Base-by-base conservation (phyloP, 2,113 vertebrate species). In the Pampusana beccarii region DNA sequence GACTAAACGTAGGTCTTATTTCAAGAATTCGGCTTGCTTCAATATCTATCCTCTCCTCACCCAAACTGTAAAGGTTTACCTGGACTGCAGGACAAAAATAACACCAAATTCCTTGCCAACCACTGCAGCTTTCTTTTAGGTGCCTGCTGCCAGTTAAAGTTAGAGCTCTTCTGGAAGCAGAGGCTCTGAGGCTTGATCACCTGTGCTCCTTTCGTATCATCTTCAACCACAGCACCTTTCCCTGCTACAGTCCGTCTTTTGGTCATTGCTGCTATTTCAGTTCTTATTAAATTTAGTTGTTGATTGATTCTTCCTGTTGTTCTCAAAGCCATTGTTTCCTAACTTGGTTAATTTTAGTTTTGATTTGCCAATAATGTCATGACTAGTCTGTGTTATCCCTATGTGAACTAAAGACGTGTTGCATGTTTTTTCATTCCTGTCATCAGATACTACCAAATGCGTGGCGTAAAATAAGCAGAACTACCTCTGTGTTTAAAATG, bases 1-100 rank as follows among this genome's bases (percentile, higher is more conserved):
- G 83, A 75, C 86, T 96, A 93, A 96, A 95, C 90, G 78, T 69
- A 90, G 64, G 44, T 66, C 93, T 90, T 97, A 86, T 95, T 46
- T 95, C 65, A 54, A 53, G 72, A 57, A 24, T 54, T 74, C 94
- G 83, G 79, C 72, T 82, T 58, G 40, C 85, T 95, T 90, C 25
- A 14, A 1, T 69, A 57, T 91, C 71, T 57, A 10, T 53, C 50
- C 44, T 75, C 58, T 96, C 95, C 74, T 88, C 54, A 44, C 80
- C 64, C 26, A 96, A 46, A 29, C 78, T 80, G 20, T 57, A 70
- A 94, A 81, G 54, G 44, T 93, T 98, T 97, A 81, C 74, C 91
- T 93, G 86, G 93, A 83, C 74, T 64, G 38, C 38, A 36, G 50
- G 75, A 95, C 74, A 96, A 84, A 95, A 97, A 95, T 86, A 94